Evolutionary conservation across 2,113 vertebrate species (phyloP), one percentile per base, ranked within the genome.

Genomic region (Pipra filicauda): DNA sequence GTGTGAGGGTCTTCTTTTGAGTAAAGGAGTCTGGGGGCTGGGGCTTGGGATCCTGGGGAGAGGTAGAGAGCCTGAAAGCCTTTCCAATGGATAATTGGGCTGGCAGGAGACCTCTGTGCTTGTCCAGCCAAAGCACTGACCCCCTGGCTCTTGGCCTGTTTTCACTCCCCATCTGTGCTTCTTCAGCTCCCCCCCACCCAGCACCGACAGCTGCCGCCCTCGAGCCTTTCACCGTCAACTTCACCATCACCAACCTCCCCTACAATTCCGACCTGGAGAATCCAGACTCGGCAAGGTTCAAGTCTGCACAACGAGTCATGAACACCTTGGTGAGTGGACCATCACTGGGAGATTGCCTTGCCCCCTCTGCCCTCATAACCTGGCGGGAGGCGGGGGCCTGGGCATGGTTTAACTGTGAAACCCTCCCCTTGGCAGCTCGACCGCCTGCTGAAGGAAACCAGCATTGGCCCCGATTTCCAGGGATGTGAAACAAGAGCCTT

Each of bases 361-460:
- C 2, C 5, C 27, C 16, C 6, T 0, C 1, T 2, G 5, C 19
- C 15, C 20, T 21, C 24, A 2, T n/a, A 1, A 2, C 0, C 1
- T 2, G 1, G 3, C 0, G 2, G 2, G 6, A 39, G 37, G 37
- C 37, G 11, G 37, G 37, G 37, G 37, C 37, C 37, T 39, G 19
- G 14, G 1, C 37, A 37, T 37, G 37, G 37, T 8, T 8, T 27
- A 64, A 55, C 0, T 4, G 2, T 2, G 43, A 46, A 58, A 51
- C 11, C 3, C 17, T 79, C n/a, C n/a, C 31, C 21, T 76, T 26
- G 5, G 24, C 84, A 98, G 98, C 86, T 98, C 1, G 26, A 93
- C 21, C 65, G 43, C 1, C 26, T 97, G 30, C 73, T 97, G 67
- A 67, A 46, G 58, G 59, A 30, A 8, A 97, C 85, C 84, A 95